Conservation (phyloP, 53 echinoderm and acorn worm genomes). For the Arbacia lixula region DNA sequence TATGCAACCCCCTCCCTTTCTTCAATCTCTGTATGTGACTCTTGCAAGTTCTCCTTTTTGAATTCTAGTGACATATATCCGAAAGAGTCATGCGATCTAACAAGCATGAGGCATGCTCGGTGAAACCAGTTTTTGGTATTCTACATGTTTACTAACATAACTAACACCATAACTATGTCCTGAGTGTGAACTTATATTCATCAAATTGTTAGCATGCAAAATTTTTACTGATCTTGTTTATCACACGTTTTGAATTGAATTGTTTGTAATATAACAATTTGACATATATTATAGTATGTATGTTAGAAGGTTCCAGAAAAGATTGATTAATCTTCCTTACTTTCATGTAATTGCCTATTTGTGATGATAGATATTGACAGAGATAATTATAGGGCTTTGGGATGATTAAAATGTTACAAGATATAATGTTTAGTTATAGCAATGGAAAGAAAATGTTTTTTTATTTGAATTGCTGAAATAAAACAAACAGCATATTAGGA, state of each 20-base stretch:
- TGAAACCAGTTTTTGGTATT: conserved; percentile 6
- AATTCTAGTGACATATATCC: conserved; percentile 1
- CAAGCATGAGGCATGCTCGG: conserved; percentile 37
- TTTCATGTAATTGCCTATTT: too few relatives aligned
- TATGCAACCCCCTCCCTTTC: too few relatives aligned
- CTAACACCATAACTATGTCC: conserved; percentile 28
- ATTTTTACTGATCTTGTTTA: conserved; percentile 12
- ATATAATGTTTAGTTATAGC: too few relatives aligned
- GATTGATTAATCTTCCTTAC: too few relatives aligned
- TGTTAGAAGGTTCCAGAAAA: too few relatives aligned
- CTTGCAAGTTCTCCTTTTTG: conserved; percentile 12
- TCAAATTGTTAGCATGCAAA: conserved; percentile 25
- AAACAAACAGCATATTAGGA: too few relatives aligned
- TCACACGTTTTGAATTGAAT: conserved; percentile 1
- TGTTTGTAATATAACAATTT: conserved; percentile 16
- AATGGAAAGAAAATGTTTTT: too few relatives aligned
- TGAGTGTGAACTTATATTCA: conserved; percentile 34
- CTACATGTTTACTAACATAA: conserved; percentile 24
- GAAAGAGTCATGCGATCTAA: conserved; percentile 5
- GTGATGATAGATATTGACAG: too few relatives aligned
- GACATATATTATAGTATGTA: too few relatives aligned
- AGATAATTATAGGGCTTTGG: too few relatives aligned
- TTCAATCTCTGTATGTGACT: conserved; percentile 40
- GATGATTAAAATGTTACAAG: too few relatives aligned
- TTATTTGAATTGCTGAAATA: too few relatives aligned